Evolutionary conservation across 2,113 vertebrate species (phyloP), one percentile per base, ranked within the genome.

Genomic region (Notarius quadriscutis): DNA sequence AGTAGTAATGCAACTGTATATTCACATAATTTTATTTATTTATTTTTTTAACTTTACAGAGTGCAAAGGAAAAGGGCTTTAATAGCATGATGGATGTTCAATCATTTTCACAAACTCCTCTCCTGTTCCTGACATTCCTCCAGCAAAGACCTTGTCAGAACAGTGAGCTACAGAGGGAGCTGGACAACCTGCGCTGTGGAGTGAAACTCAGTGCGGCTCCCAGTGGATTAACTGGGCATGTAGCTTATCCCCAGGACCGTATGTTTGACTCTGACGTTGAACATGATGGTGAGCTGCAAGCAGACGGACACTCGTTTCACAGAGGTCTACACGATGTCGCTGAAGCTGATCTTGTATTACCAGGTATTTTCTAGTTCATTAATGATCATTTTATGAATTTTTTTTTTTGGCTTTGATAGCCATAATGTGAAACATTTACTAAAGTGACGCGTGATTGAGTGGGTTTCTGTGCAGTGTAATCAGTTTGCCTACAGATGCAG

Each of bases 81-180:
- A 51, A n/a, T n/a, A 50, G 20, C 55, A 67, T n/a, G 58, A 82
- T 50, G 81, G 81, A 72, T n/a, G 20, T 74, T 18, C 14, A 55
- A 4, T 34, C 2, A n/a, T n/a, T n/a, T n/a, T n/a, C n/a, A 18
- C 20, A 84, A 67, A 27, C 83, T 1, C 67, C 92, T 8, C 81
- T 93, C 74, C 79, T 96, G 22, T 18, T 94, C 8, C 71, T 95
- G 5, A 67, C 89, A 34, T 96, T 96, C 85, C 92, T 93, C 9
- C 57, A 94, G 48, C 87, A 95, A 22, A 69, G 90, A 1, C 89
- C 90, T 84, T 80, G 81, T 18, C 8, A 2, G 1, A 87, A 85
- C n/a, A 0, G 18, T 0, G 84, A 87, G 1, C 87, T 92, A 63
- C 0, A 4, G 6, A 25, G 65, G 1, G 93, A 93, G 80, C 84